A percentile compares a stretch with the other conserved stretches of the same genome.
Evolutionary conservation across 2,888 invertebrate species (phyloP).

Genomic region (Eilema griseolum): DNA sequence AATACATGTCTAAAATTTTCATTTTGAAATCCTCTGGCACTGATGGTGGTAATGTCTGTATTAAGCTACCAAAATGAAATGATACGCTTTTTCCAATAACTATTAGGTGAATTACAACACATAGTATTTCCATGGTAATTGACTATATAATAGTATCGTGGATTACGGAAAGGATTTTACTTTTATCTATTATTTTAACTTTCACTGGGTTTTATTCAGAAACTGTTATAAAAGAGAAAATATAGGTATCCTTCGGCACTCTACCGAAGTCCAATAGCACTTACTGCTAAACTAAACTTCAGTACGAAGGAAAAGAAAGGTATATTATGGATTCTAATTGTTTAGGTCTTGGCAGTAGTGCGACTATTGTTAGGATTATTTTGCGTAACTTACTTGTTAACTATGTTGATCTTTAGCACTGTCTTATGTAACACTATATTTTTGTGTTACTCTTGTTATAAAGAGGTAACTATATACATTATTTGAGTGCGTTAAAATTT

Average conservation of each 20-base stretch:
- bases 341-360: conserved; percentile 33
- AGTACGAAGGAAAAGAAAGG: conserved; percentile 1
- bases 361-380: conserved; percentile 31
- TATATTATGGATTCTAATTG: conserved; percentile 38
- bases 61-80: conserved; percentile 31
- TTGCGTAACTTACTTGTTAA: conserved; percentile 22
- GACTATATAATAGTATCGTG: background rate
- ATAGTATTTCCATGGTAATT: conserved; percentile 23
- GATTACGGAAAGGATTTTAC: background rate
- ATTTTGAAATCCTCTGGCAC: conserved; percentile 31
- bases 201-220: background rate
- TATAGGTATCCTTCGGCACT: background rate
- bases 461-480: no score
- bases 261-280: background rate
- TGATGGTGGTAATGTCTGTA: conserved; percentile 33
- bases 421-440: background rate
- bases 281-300: background rate
- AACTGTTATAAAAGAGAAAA: background rate
- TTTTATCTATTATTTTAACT: background rate
- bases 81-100: conserved; percentile 25
- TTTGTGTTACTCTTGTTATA: background rate
- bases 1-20: conserved; percentile 27
- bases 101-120: conserved; percentile 23
- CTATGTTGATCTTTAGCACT: conserved; percentile 1
- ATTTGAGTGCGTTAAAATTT: no score